Percentiles rank a stretch among this genome's conserved stretches.
Evolutionary conservation across 2,113 vertebrate species (phyloP).

Genomic region (Megaptera novaeangliae): DNA sequence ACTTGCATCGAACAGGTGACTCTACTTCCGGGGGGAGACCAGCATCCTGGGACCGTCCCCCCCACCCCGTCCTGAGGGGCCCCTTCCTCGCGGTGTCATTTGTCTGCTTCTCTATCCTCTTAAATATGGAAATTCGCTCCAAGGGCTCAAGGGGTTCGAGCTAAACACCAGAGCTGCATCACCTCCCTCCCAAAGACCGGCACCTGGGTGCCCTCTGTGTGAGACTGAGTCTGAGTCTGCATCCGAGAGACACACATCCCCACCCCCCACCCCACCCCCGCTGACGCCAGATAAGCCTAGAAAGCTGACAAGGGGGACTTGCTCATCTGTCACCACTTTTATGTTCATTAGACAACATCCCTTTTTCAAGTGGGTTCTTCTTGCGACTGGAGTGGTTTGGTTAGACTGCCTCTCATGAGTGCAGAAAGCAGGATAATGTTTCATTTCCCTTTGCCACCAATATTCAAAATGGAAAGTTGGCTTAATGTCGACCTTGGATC

Average conservation of each 20-base stretch:
- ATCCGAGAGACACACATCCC: fast-evolving
- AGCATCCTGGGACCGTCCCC: not conserved
- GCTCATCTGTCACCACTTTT: not conserved
- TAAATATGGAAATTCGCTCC: not conserved
- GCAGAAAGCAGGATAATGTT: not conserved
- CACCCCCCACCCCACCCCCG: not conserved
- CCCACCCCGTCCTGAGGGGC: not conserved
- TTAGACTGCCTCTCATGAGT: not conserved
- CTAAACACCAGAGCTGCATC: not conserved
- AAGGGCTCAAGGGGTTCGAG: not conserved
- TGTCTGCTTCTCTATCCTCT: fast-evolving
- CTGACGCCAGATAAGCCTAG: not conserved
- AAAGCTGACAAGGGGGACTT: not conserved
- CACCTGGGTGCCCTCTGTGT: not conserved
- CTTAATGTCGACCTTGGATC: not conserved
- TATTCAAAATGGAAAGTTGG: not conserved
- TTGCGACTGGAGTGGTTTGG: not conserved
- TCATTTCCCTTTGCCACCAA: not conserved
- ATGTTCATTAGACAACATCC: not conserved
- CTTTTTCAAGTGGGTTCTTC: not conserved
- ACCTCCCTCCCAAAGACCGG: not conserved
- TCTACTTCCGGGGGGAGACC: not conserved
- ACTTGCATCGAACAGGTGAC: not conserved
- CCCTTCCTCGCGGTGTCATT: not conserved
- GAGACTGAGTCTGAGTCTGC: not conserved